Conservation (phyloP, 1,140 invertebrate species). For the Hormaphis cornu region DNA sequence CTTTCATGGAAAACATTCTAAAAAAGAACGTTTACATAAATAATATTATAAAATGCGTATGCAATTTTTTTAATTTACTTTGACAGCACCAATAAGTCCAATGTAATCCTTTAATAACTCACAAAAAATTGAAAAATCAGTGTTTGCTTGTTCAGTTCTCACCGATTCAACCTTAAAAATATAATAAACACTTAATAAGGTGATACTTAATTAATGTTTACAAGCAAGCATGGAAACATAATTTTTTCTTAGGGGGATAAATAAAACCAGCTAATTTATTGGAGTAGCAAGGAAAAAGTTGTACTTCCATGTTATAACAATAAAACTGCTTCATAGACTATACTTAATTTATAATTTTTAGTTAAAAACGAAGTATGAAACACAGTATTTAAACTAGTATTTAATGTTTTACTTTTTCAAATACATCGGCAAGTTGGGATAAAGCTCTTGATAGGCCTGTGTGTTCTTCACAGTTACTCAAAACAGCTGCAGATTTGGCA, state of each 20-base stretch:
- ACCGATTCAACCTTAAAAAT: slow-evolving; percentile 65
- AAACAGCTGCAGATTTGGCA: slow-evolving; percentile 78
- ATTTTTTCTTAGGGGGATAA: too few species aligned
- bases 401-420: slow-evolving; percentile 57
- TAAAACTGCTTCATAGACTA: neutral
- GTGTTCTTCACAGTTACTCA: slow-evolving; percentile 92
- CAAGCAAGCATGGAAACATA: too few species aligned
- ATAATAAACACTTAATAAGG: neutral
- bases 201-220: neutral
- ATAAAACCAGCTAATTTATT: too few species aligned
- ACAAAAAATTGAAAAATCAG: slow-evolving; percentile 85
- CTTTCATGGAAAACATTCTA: slow-evolving; percentile 95
- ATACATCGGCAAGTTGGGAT: slow-evolving; percentile 85
- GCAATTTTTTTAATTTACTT: too few species aligned
- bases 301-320: neutral
- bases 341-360: neutral
- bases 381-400: neutral
- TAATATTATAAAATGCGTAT: neutral
- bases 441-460: slow-evolving; percentile 83
- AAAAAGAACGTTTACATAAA: slow-evolving; percentile 34
- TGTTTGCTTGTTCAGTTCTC: slow-evolving; percentile 84
- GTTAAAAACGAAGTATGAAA: too few species aligned
- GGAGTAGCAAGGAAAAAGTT: neutral
- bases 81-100: slow-evolving; percentile 81
- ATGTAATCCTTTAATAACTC: slow-evolving; percentile 96